A percentile compares a stretch with the other conserved stretches of the same genome.
These are phyloP conservation scores for Eledona agricola DNA, from an alignment of 2,888 invertebrate genomes.

Conservation along the genomic window DNA sequence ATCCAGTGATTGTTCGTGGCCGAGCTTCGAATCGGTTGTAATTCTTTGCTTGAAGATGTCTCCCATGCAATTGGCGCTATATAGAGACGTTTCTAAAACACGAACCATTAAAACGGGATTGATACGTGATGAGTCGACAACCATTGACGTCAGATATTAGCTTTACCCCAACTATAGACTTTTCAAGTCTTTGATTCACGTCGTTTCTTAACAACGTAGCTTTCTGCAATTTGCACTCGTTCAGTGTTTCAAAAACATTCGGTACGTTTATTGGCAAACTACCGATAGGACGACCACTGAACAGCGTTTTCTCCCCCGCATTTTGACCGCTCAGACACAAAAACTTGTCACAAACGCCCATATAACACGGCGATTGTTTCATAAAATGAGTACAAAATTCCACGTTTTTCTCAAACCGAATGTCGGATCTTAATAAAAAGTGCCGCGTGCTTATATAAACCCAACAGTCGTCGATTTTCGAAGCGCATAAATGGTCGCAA, in stretches of 20 bases:
- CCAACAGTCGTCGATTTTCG: constrained; percentile 1
- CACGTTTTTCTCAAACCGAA: constrained; percentile 11
- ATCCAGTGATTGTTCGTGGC: constrained; percentile 26
- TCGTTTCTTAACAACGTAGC: constrained; percentile 37
- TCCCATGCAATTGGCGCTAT: constrained; percentile 41
- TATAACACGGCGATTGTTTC: constrained; percentile 42
- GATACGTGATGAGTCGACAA: constrained; percentile 5
- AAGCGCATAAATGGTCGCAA: constrained; percentile 24
- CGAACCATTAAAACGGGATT: constrained; percentile 7
- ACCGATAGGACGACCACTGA: constrained; percentile 42
- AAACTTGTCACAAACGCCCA: constrained; percentile 41
- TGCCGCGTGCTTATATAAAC: constrained; percentile 18
- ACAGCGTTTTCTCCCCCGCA: constrained; percentile 44
- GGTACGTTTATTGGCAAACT: constrained; percentile 47
- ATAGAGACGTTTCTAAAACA: constrained; percentile 38
- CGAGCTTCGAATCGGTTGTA: constrained; percentile 11
- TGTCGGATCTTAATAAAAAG: constrained; percentile 13
- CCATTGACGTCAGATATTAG: constrained; percentile 37
- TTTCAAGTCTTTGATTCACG: constrained; percentile 39
- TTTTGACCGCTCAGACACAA: constrained; percentile 44
- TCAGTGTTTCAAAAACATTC: constrained; percentile 40
- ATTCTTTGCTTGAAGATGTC: constrained; percentile 47
- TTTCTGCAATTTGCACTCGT: constrained; percentile 37
- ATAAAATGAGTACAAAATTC: constrained; percentile 30
- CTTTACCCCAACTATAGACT: constrained; percentile 45